Base-by-base conservation (phyloP, 2,113 vertebrate species). In the Gobiocypris rarus region DNA sequence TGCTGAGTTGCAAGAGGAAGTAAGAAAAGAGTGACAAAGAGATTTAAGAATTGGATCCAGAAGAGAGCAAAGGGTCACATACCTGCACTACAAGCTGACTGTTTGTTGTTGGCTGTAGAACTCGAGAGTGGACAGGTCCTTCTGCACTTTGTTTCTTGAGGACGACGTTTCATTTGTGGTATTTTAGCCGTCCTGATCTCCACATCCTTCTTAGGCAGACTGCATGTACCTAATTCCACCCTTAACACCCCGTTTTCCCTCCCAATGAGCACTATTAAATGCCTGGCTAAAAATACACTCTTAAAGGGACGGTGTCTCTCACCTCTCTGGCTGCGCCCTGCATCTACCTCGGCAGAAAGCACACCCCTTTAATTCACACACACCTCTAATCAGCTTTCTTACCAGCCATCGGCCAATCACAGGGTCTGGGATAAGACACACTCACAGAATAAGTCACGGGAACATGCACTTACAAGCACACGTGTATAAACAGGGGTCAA, bases 321-420 rank as follows among this genome's bases (percentile, higher is more conserved):
- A 61, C 87, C 79, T 75, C 59, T 63, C 69, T 34, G 24, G 52
- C 58, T 22, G 31, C 28, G 15, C n/a, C 63, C 52, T 17, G 38
- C 26, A 56, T 45, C 76, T 34, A 22, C 59, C 28, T 80, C 5
- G 15, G 38, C n/a, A 43, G 52, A 73, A 26, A 58, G 63, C 82
- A 83, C 82, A 63, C 71, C 74, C 83, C 54, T 83, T 75, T 70
- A 81, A 83, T 73, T 73, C 83, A 75, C 81, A 85, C 87, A 83
- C 71, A 59, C 81, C n/a, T 79, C 69, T 94, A 94, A 94, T 93
- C 93, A 89, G 91, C 92, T 93, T 94, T 93, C 61, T 89, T 84
- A 87, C 83, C 83, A 87, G 78, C 78, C 85, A 86, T 56, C 75
- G 88, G 89, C 91, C 92, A 91, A 93, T 93, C 91, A 90, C 13